Conservation (phyloP, 2,113 vertebrate species). For the Rhombomys opimus region DNA sequence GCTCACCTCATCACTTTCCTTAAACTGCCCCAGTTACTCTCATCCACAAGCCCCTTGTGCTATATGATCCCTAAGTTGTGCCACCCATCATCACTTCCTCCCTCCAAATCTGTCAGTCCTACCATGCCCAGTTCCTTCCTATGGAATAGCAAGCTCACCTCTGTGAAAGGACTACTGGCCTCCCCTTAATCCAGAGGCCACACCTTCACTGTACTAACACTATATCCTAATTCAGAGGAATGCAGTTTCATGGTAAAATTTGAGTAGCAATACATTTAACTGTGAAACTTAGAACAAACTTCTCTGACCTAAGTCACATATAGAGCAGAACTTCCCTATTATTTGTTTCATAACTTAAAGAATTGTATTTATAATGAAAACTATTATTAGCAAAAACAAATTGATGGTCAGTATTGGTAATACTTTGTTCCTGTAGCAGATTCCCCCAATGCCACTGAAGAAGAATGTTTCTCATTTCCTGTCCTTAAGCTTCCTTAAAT, state of each 20-base stretch:
- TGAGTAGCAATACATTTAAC: neutral
- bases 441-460: neutral
- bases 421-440: neutral
- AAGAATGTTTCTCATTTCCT: neutral
- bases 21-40: neutral
- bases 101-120: neutral
- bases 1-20: neutral
- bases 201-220: neutral
- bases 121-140: neutral
- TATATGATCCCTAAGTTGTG: neutral
- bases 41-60: neutral
- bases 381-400: neutral
- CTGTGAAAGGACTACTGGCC: neutral
- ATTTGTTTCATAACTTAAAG: constrained; percentile 11
- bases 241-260: neutral
- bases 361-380: constrained; percentile 10
- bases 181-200: neutral
- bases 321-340: neutral
- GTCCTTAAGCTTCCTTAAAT: neutral
- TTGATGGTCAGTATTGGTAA: constrained; percentile 1
- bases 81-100: neutral
- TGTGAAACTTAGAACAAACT: neutral
- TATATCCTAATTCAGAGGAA: neutral
- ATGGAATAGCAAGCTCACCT: neutral
- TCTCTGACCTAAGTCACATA: neutral